Evolutionary conservation across 2,113 vertebrate genomes (phyloP).

Genomic region (Podilymbus podiceps): DNA sequence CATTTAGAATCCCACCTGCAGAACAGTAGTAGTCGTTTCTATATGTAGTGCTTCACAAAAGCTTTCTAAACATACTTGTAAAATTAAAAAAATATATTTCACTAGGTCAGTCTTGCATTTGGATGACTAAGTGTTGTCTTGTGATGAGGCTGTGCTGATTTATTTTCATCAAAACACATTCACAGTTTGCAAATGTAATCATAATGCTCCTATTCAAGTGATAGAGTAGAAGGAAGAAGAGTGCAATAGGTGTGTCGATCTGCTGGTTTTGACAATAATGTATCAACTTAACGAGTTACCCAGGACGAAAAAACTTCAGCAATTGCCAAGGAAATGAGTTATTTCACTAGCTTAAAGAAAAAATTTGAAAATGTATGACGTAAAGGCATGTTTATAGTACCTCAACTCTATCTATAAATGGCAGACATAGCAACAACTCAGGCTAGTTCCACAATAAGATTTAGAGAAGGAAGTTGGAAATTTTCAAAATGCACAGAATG

Average conservation of each 20-base stretch:
- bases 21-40: background rate
- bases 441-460: background rate
- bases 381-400: background rate
- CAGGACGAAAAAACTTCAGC: background rate
- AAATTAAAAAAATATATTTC: conserved; percentile 23
- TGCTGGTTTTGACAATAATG: background rate
- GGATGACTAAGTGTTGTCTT: background rate
- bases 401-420: background rate
- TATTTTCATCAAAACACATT: conserved; percentile 36
- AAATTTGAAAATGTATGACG: background rate
- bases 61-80: conserved; percentile 11
- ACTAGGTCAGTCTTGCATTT: background rate
- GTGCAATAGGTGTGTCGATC: background rate
- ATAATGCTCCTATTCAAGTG: background rate
- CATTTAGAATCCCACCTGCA: background rate
- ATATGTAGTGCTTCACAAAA: background rate
- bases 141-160: conserved; percentile 32
- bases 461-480: background rate
- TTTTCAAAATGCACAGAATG: background rate
- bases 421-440: background rate
- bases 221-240: background rate
- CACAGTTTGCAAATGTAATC: background rate
- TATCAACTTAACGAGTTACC: background rate
- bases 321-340: background rate
- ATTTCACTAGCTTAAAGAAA: background rate